Percentiles rank a stretch among this genome's conserved stretches.
Evolutionary conservation across 2,113 vertebrate species (phyloP).

Genomic region (Sylvilagus bachmani): DNA sequence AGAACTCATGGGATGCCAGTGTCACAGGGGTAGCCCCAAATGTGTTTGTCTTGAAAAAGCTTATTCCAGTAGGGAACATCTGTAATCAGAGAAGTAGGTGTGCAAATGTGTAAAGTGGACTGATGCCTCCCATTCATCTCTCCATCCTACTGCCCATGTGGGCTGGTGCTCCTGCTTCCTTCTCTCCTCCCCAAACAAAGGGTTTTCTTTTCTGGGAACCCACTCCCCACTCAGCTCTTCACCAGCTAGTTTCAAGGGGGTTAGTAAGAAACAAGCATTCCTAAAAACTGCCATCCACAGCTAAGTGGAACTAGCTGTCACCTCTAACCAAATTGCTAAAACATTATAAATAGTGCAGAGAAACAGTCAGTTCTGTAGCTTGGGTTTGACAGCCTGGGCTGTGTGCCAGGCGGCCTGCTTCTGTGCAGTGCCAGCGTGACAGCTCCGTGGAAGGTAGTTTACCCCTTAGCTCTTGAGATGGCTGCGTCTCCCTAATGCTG

Average conservation of each 20-base stretch:
- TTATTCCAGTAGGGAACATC: neutral
- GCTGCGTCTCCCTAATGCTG: rapidly evolving
- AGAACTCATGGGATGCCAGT: too few species aligned
- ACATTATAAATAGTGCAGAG: neutral
- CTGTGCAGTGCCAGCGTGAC: neutral
- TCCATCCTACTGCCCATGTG: neutral
- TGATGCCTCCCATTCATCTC: rapidly evolving
- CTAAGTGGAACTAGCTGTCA: neutral
- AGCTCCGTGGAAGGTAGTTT: neutral
- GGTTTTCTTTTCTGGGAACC: neutral
- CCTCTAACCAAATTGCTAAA: neutral
- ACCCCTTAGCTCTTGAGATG: neutral
- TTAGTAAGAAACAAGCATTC: constrained; percentile 35
- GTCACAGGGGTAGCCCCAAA: too few species aligned
- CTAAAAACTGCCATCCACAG: constrained; percentile 36
- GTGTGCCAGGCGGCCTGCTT: neutral
- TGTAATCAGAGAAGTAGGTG: neutral
- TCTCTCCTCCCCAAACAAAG: neutral
- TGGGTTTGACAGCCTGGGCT: neutral
- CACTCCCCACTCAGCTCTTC: neutral
- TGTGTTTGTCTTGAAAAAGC: neutral
- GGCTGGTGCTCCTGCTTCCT: neutral
- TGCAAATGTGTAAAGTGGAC: neutral
- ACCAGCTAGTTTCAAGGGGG: neutral
- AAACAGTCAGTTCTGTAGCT: neutral